Evolutionary conservation across 2,113 vertebrate genomes (phyloP).

Genomic region (Fregata magnificens): DNA sequence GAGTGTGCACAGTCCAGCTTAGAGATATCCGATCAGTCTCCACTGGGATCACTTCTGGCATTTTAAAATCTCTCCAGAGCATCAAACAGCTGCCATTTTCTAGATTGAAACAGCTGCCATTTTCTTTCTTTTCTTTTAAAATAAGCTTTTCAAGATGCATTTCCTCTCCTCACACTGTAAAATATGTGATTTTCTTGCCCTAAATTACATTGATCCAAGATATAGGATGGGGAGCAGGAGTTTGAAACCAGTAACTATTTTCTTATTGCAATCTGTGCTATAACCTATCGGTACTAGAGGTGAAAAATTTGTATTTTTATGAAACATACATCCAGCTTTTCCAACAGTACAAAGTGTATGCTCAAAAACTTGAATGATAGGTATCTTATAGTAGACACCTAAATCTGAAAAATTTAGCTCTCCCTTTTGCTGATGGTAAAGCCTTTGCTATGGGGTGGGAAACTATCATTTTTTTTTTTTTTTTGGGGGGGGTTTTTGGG

Average conservation of each 20-base stretch:
- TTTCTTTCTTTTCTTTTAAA: slow-evolving; percentile 36
- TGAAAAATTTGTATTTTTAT: not conserved
- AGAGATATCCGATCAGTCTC: slow-evolving; percentile 35
- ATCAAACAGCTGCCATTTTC: slow-evolving; percentile 59
- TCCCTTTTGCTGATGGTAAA: not conserved
- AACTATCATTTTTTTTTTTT: not conserved
- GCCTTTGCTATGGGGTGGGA: not conserved
- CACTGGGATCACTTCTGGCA: slow-evolving; percentile 23
- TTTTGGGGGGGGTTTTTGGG: too few relatives aligned
- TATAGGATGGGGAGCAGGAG: not conserved
- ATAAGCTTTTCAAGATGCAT: slow-evolving; percentile 7
- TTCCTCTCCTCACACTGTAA: slow-evolving; percentile 5
- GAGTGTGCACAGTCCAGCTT: not conserved
- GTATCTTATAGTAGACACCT: not conserved
- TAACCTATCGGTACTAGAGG: not conserved
- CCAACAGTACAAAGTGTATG: not conserved
- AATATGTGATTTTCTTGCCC: not conserved
- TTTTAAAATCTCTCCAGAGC: slow-evolving; percentile 51
- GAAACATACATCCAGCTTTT: not conserved
- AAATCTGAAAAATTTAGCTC: not conserved
- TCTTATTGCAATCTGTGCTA: not conserved
- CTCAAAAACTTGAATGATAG: not conserved
- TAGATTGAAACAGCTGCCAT: slow-evolving; percentile 56
- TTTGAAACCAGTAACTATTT: not conserved
- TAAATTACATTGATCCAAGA: slow-evolving; percentile 10